Base-by-base conservation (phyloP, 2,888 invertebrate species). In the Psylliodes chrysocephalus region DNA sequence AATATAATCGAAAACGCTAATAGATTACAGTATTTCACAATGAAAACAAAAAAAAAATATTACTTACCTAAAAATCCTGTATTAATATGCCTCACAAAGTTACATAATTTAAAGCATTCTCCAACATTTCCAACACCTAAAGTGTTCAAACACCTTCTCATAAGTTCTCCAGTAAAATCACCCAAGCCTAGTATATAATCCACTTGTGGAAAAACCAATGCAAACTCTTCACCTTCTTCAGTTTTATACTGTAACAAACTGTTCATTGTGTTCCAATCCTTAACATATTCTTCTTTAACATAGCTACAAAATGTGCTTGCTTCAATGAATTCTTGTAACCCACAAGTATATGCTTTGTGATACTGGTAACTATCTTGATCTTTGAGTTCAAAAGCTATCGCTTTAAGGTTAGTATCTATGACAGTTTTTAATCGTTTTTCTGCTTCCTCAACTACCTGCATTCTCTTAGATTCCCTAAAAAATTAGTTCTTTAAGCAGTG, bases 81-180 rank as follows among this genome's bases (percentile, higher is more conserved):
- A 71, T 88, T 87, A 75, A 90, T 85, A 30, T 86, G 81, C 73
- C 90, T 88, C n/a, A 95, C 86, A 71, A 91, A 88, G 63, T 87
- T 86, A 75, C 93, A 92, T 0, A 89, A 87, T 57, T 87, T 85
- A 75, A 88, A 89, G 78, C 94, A 93, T 46, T 88, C 88, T 1
- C 87, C 86, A 10, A 89, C 86, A 69, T 94, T 90, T 0, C 94
- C 94, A 64, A 87, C 86, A 0, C 92, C 89, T 60, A 95, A 86
- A 72, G 91, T 90, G 77, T 92, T 93, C 5, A 96, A 93, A 56
- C 94, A 93, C 71, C 90, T 88, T 52, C 96, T 86, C 96, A 96
- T 96, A 42, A 96, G 80, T 81, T 96, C 96, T 0, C 96, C 96
- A 0, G 94, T 94, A 22, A 95, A 84, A 82, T 96, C 96, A 0